Conservation (phyloP, 37 sponge, comb jelly and placozoan species). For the Beroe forskalii region DNA sequence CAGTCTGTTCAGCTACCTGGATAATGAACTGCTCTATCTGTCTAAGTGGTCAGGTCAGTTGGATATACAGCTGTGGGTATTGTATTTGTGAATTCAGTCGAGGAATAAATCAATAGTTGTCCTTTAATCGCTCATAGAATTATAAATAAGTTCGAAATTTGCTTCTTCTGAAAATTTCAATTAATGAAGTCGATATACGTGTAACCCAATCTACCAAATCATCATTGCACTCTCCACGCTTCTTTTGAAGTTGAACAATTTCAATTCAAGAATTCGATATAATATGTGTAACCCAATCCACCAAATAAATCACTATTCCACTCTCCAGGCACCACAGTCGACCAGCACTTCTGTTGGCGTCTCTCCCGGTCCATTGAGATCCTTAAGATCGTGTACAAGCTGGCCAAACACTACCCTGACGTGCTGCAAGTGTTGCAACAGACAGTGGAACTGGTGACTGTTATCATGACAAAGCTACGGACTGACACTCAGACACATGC, state of each 20-base stretch:
- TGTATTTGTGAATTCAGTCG: too few species aligned
- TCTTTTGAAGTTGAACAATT: too few species aligned
- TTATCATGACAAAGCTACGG: slow-evolving; percentile 38
- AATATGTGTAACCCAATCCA: not conserved
- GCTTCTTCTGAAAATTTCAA: too few species aligned
- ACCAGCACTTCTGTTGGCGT: slow-evolving; percentile 61
- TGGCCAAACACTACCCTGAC: slow-evolving; percentile 46
- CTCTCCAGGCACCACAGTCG: slow-evolving; percentile 12
- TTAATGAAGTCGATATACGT: too few species aligned
- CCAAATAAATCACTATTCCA: not conserved
- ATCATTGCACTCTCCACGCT: too few species aligned
- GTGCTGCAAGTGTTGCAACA: slow-evolving; percentile 10
- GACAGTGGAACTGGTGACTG: slow-evolving; percentile 45
- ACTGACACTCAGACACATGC: slow-evolving; percentile 47
- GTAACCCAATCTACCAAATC: too few species aligned
- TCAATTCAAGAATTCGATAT: too few species aligned
- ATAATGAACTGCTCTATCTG: slow-evolving; percentile 23
- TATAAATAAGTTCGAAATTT: too few species aligned
- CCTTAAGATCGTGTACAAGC: slow-evolving; percentile 41
- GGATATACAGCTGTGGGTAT: too few species aligned
- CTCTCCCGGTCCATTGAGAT: not conserved
- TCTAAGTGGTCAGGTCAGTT: slow-evolving; percentile 47
- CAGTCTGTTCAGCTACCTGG: slow-evolving; percentile 55
- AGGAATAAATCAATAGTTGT: too few species aligned
- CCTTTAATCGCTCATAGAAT: too few species aligned